A percentile compares a stretch with the other conserved stretches of the same genome.
These are phyloP conservation scores for Cheiracanthium punctorium DNA, from an alignment of 2,888 invertebrate genomes.

Conservation along the genomic window DNA sequence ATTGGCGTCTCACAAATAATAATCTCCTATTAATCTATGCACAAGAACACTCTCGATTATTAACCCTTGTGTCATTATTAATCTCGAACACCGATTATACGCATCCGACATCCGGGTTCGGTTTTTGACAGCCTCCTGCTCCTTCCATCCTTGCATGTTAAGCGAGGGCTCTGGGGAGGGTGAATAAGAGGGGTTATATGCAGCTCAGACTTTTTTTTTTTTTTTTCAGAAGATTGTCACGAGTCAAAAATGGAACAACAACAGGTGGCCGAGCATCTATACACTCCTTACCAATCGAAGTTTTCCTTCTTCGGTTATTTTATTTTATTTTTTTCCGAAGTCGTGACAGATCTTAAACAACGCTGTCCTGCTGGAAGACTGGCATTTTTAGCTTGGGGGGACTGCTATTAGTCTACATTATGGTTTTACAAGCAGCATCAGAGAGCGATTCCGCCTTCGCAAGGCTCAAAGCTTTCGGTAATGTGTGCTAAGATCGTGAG, in stretches of 20 bases:
- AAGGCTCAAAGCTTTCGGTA: too few species aligned
- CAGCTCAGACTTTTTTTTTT: neutral
- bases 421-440: neutral
- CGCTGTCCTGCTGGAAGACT: slow-evolving; percentile 4
- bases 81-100: slow-evolving; percentile 45
- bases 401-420: neutral
- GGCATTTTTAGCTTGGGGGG: neutral
- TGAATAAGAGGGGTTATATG: neutral
- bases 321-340: slow-evolving; percentile 23
- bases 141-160: slow-evolving; percentile 27
- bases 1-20: slow-evolving; percentile 40
- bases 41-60: slow-evolving; percentile 51
- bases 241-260: slow-evolving; percentile 29
- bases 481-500: too few species aligned
- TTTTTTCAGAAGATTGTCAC: slow-evolving; percentile 35
- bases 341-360: slow-evolving; percentile 7
- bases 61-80: slow-evolving; percentile 52
- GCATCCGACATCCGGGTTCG: slow-evolving; percentile 52
- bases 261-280: slow-evolving; percentile 41
- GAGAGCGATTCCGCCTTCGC: too few species aligned
- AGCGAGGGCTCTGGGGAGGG: slow-evolving; percentile 27
- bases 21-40: slow-evolving; percentile 60
- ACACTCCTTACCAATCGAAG: neutral
- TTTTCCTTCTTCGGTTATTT: slow-evolving; percentile 7
- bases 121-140: neutral